Conservation (phyloP, 1,140 invertebrate species). For the Magallana ariakensis region DNA sequence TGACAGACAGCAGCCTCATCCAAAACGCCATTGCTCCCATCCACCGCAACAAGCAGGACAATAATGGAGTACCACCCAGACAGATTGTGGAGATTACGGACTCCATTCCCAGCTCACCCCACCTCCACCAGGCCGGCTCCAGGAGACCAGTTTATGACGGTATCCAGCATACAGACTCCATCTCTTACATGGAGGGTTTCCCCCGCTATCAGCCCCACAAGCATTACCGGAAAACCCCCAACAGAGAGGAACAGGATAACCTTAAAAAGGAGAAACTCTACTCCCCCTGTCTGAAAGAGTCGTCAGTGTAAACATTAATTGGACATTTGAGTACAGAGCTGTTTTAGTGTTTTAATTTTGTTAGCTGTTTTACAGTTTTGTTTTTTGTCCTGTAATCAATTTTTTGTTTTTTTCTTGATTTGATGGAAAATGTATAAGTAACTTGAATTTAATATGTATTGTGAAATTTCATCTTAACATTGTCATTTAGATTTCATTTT, state of each 20-base stretch:
- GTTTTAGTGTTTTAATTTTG: no score
- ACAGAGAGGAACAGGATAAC: slow-evolving; percentile 44
- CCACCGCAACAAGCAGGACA: not conserved
- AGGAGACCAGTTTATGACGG: slow-evolving; percentile 46
- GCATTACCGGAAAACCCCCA: slow-evolving; percentile 54
- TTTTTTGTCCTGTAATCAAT: no score
- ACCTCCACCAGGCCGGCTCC: slow-evolving; percentile 47
- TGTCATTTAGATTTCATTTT: no score
- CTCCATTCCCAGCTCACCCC: not conserved
- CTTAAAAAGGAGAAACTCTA: slow-evolving; percentile 57
- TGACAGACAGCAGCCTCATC: slow-evolving; percentile 44
- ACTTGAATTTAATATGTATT: no score
- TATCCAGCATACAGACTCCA: slow-evolving; percentile 18
- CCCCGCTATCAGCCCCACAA: slow-evolving; percentile 60
- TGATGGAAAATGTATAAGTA: no score
- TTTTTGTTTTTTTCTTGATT: no score
- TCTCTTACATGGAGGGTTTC: slow-evolving; percentile 43
- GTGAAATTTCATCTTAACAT: no score
- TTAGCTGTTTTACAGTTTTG: no score
- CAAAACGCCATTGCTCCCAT: not conserved
- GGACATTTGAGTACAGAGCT: no score
- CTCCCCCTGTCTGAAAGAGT: slow-evolving; percentile 69
- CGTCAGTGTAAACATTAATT: slow-evolving; percentile 66
- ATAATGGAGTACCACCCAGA: not conserved
- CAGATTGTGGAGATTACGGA: slow-evolving; percentile 39